Conservation (phyloP, 2,888 invertebrate species). For the Eupithecia subumbrata region DNA sequence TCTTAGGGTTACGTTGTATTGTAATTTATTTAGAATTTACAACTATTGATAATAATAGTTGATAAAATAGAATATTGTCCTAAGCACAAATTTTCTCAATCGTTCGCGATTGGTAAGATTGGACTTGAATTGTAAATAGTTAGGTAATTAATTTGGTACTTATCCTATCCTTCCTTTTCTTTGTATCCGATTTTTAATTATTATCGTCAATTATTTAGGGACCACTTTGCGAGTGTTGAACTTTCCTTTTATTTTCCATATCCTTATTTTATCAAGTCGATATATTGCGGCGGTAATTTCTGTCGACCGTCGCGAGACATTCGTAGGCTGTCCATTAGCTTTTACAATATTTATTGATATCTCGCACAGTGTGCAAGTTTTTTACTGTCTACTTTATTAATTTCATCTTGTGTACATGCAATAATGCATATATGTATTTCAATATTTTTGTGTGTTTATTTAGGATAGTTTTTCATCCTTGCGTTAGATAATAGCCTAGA, state of each 20-base stretch:
- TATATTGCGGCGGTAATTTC: not conserved
- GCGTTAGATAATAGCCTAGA: not conserved
- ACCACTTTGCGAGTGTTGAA: not conserved
- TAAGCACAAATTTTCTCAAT: slow-evolving; percentile 26
- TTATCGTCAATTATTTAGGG: slow-evolving; percentile 23
- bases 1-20: slow-evolving; percentile 8
- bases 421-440: not conserved
- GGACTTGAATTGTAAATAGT: slow-evolving; percentile 41
- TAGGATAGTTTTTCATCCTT: not conserved
- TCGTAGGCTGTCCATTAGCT: not conserved
- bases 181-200: slow-evolving; percentile 38
- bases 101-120: slow-evolving; percentile 12
- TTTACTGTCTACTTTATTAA: not conserved
- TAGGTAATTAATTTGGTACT: slow-evolving; percentile 17
- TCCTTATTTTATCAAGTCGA: not conserved
- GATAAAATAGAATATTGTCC: slow-evolving; percentile 21
- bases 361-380: not conserved
- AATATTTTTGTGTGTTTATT: not conserved
- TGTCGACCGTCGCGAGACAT: not conserved
- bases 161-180: slow-evolving; percentile 31
- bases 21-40: slow-evolving; percentile 11
- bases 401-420: not conserved
- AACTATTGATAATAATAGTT: slow-evolving; percentile 20
- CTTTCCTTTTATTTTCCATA: not conserved
- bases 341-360: not conserved